These are phyloP conservation scores for Tiaroga cobitis DNA, from an alignment of 2,797 vertebrate genomes.

Conservation along the genomic window DNA sequence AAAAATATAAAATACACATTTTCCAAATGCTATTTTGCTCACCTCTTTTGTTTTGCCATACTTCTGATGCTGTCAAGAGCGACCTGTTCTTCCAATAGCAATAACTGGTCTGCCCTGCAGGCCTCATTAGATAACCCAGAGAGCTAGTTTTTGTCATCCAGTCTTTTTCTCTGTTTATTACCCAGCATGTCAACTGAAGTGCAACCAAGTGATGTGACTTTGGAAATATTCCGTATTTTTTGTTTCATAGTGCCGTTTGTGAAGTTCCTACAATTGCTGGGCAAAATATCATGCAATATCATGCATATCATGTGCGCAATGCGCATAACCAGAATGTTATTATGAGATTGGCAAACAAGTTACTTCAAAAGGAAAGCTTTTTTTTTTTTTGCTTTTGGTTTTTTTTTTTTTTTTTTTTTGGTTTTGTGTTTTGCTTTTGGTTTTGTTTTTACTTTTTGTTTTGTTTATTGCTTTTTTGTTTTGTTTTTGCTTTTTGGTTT, in stretches of 20 bases:
- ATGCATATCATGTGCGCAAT: neutral
- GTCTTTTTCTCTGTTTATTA: conserved; percentile 21
- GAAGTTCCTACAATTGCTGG: conserved; percentile 34
- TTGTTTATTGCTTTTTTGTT: neutral
- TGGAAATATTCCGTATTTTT: conserved; percentile 64
- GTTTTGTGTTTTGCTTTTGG: neutral
- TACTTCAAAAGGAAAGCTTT: conserved; percentile 9
- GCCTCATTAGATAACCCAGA: neutral
- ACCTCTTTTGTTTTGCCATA: neutral
- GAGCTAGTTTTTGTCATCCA: conserved; percentile 8
- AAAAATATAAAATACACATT: neutral
- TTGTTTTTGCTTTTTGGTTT: neutral
- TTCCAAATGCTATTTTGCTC: neutral
- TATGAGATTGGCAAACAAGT: neutral
- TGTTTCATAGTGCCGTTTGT: conserved; percentile 38
- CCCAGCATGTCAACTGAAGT: neutral
- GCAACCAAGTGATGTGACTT: conserved; percentile 65
- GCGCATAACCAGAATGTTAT: neutral
- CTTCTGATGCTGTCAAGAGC: neutral
- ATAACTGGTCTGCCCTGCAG: neutral
- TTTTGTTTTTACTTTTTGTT: neutral
- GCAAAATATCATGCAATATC: conserved; percentile 38
- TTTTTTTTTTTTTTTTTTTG: neutral
- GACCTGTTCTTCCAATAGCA: conserved; percentile 1
- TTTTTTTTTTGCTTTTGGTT: neutral